Conservation (phyloP, 35 echinoderm and acorn worm genomes). For the Strongylocentrotus purpuratus region DNA sequence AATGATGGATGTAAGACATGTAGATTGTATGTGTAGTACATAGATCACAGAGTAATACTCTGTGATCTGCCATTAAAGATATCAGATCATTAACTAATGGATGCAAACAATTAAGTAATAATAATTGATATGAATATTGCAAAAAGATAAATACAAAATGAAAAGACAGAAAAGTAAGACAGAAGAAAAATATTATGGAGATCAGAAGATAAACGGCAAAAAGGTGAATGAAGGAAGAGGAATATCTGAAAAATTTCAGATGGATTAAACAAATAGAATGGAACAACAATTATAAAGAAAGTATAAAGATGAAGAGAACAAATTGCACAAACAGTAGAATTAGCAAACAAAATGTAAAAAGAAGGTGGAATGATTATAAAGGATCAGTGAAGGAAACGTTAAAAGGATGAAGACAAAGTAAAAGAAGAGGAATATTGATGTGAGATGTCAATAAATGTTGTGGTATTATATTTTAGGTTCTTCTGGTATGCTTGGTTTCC, state of each 20-base stretch:
- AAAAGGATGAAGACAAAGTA: neutral
- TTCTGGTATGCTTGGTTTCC: constrained; percentile 29
- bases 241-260: neutral
- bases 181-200: too few relatives aligned
- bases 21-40: neutral
- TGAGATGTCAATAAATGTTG: neutral
- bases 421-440: neutral
- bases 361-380: too few relatives aligned
- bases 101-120: too few relatives aligned
- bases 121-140: too few relatives aligned
- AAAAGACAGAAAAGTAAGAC: too few relatives aligned
- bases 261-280: neutral
- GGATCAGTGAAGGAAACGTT: too few relatives aligned
- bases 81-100: too few relatives aligned
- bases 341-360: neutral
- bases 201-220: neutral
- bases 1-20: too few relatives aligned
- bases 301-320: neutral
- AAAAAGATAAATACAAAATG: too few relatives aligned
- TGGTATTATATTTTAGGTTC: neutral
- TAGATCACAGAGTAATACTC: too few relatives aligned
- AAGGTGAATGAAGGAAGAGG: neutral
- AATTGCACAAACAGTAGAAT: neutral
- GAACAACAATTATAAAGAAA: neutral
- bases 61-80: too few relatives aligned